These are phyloP conservation scores for Hypsopygia costalis DNA, from an alignment of 2,888 invertebrate species.

Conservation along the genomic window DNA sequence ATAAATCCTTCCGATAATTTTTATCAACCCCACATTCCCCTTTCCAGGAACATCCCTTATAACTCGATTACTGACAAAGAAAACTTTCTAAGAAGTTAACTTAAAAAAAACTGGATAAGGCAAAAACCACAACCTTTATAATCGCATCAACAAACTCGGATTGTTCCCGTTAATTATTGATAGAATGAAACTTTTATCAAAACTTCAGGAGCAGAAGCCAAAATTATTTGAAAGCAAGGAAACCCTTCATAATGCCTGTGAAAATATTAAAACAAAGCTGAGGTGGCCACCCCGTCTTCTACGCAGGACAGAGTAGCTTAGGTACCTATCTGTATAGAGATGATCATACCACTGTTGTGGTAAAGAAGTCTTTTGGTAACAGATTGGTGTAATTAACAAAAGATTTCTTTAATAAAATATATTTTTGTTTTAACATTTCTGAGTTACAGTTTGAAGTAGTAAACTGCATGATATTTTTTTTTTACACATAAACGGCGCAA, in stretches of 20 bases:
- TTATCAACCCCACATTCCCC: conserved; percentile 26
- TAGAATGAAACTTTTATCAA: conserved; percentile 80
- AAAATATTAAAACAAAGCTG: conserved; percentile 81
- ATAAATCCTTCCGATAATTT: neutral
- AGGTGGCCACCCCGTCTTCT: conserved; percentile 71
- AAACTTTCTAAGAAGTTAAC: conserved; percentile 25
- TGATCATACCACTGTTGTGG: conserved; percentile 25
- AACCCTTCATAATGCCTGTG: conserved; percentile 80
- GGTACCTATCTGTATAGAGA: conserved; percentile 38
- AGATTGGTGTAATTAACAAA: too few relatives aligned
- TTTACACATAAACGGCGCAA: too few relatives aligned
- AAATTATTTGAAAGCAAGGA: conserved; percentile 79
- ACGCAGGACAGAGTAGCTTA: conserved; percentile 56
- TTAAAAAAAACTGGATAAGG: conserved; percentile 52
- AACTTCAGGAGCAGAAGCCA: conserved; percentile 79
- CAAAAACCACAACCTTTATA: conserved; percentile 67
- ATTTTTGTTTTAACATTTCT: too few relatives aligned
- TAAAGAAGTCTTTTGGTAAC: too few relatives aligned
- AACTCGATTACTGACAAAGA: conserved; percentile 54
- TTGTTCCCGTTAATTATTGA: conserved; percentile 79
- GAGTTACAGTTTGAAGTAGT: too few relatives aligned
- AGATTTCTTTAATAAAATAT: too few relatives aligned
- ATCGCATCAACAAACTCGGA: conserved; percentile 72
- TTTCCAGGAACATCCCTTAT: conserved; percentile 29
- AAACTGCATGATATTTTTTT: too few relatives aligned